Conservation (phyloP, 2,113 vertebrate species). For the Perca schrenkii region DNA sequence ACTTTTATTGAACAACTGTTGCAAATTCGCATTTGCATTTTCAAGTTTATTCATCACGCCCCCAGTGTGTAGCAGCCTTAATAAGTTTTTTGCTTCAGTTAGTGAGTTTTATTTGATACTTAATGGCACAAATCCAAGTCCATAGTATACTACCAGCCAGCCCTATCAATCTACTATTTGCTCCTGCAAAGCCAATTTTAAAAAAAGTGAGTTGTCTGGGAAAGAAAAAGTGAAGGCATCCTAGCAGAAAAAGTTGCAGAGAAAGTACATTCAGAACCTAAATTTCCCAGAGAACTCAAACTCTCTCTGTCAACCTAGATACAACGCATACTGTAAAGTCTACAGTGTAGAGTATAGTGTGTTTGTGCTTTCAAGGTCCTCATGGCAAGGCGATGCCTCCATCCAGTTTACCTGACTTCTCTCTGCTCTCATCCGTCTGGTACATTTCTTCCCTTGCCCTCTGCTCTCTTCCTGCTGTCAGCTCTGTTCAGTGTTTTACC, state of each 20-base stretch:
- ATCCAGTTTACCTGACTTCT: conserved; percentile 24
- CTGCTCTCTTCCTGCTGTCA: conserved; percentile 55
- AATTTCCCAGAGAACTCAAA: conserved; percentile 4
- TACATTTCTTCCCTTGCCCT: conserved; percentile 37
- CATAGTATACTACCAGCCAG: too few relatives aligned
- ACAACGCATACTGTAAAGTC: not conserved
- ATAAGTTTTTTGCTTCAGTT: too few relatives aligned
- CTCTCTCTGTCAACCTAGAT: conserved; percentile 8
- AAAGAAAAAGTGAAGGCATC: not conserved
- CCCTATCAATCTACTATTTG: too few relatives aligned
- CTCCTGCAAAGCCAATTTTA: too few relatives aligned
- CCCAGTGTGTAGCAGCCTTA: too few relatives aligned
- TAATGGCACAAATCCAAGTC: too few relatives aligned
- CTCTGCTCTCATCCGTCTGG: conserved; percentile 23
- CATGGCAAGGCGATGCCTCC: conserved; percentile 5
- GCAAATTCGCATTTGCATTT: too few relatives aligned
- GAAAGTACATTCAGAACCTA: conserved; percentile 21
- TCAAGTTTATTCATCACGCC: too few relatives aligned
- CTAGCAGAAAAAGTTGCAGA: conserved; percentile 28
- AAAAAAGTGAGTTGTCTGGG: not conserved
- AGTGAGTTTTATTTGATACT: too few relatives aligned
- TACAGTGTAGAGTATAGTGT: not conserved
- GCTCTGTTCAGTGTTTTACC: conserved; percentile 54
- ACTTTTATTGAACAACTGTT: too few relatives aligned
- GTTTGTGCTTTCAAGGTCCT: not conserved